Conservation (phyloP, 2,113 vertebrate genomes). For the Rallus limicola region DNA sequence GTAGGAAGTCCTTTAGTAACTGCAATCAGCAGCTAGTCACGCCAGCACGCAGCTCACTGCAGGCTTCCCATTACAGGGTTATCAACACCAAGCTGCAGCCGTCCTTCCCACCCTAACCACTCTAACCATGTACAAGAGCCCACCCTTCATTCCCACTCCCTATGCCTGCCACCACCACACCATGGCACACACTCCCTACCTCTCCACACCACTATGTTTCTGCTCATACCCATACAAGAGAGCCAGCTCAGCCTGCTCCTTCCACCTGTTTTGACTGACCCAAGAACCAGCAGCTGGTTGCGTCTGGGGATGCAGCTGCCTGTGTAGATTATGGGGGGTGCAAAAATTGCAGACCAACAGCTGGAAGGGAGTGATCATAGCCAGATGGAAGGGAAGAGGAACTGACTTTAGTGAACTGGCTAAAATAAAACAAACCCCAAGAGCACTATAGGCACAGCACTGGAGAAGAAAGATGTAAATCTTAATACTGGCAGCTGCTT, state of each 20-base stretch:
- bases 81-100: neutral
- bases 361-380: neutral
- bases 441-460: neutral
- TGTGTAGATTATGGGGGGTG: neutral
- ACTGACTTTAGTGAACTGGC: neutral
- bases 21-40: neutral
- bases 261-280: neutral
- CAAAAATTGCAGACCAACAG: neutral
- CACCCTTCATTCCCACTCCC: neutral
- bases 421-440: neutral
- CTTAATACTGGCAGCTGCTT: neutral
- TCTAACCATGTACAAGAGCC: neutral
- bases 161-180: neutral
- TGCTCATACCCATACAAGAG: neutral
- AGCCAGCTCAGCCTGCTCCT: neutral
- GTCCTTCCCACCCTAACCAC: neutral
- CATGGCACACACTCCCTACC: neutral
- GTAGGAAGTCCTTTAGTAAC: neutral
- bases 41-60: neutral
- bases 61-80: neutral
- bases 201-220: neutral
- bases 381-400: neutral
- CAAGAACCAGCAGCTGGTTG: neutral
- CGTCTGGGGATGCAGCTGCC: neutral
- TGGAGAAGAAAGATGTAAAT: neutral